A percentile compares a stretch with the other conserved stretches of the same genome.
Conservation (phyloP, 1,140 invertebrate genomes). For the Drosophila jambulina region DNA sequence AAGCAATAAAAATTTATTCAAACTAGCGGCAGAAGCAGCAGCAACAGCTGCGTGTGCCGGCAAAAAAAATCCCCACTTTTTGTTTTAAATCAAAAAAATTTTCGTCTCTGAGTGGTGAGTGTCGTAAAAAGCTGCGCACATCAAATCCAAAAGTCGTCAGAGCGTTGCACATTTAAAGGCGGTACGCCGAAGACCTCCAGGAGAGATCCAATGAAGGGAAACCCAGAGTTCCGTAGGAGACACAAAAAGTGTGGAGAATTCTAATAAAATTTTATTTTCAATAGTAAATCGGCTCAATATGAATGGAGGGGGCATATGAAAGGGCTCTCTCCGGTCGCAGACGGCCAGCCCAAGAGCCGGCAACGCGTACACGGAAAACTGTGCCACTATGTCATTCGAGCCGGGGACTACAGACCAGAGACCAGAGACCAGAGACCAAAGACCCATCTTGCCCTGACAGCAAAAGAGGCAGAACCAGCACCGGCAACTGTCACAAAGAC, state of each 20-base stretch:
- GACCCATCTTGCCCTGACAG: conserved; percentile 35
- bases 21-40: conserved; percentile 23
- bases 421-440: conserved; percentile 20
- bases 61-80: conserved; percentile 24
- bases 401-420: conserved; percentile 29
- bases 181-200: conserved; percentile 4
- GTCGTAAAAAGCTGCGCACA: conserved; percentile 72
- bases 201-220: conserved; percentile 43
- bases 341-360: conserved; percentile 9
- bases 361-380: conserved; percentile 47
- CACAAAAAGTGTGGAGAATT: conserved; percentile 57
- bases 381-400: conserved; percentile 72
- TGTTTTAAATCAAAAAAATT: conserved; percentile 29
- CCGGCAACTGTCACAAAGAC: conserved; percentile 14
- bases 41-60: conserved; percentile 34
- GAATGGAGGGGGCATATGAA: conserved; percentile 51
- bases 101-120: conserved; percentile 26
- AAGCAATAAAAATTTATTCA: conserved; percentile 51
- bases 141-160: conserved; percentile 74
- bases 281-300: conserved; percentile 81
- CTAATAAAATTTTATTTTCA: conserved; percentile 82
- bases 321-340: conserved; percentile 39
- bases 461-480: conserved; percentile 19
- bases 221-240: conserved; percentile 7
- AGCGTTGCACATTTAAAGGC: conserved; percentile 63